Conservation (phyloP, 1,140 invertebrate species). For the Ptiloglossa arizonensis region DNA sequence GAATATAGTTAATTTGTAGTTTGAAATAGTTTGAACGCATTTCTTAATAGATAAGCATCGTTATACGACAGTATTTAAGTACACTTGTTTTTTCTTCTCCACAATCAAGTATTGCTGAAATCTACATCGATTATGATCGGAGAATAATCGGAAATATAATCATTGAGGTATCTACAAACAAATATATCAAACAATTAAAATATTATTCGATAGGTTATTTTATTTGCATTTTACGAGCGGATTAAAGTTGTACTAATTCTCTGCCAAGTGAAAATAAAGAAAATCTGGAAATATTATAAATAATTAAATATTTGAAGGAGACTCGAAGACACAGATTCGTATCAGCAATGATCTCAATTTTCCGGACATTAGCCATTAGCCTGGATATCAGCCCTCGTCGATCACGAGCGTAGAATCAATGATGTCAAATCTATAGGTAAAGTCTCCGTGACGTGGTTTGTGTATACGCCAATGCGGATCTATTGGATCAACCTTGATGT, state of each 20-base stretch:
- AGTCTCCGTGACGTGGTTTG: background rate
- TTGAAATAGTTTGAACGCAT: background rate
- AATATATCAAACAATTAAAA: background rate
- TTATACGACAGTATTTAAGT: background rate
- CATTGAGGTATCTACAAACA: background rate
- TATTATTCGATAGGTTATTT: background rate
- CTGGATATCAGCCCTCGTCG: constrained; percentile 35
- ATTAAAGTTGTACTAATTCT: background rate
- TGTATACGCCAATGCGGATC: constrained; percentile 36
- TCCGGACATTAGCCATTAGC: constrained; percentile 37
- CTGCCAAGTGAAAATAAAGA: background rate
- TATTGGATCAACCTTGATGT: constrained; percentile 52
- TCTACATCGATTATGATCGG: background rate
- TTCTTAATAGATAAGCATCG: background rate
- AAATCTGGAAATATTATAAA: background rate
- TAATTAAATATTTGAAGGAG: background rate
- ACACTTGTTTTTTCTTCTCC: background rate
- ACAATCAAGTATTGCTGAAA: background rate
- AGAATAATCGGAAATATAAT: background rate
- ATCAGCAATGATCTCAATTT: constrained; percentile 30
- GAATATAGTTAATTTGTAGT: background rate
- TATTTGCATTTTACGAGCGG: background rate
- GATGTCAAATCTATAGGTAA: background rate
- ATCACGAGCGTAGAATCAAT: constrained; percentile 20
- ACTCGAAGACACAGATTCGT: background rate